phyloP scores from a whole-genome alignment of 2,888 invertebrate genomes.

The Ceramica pisi region DNA sequence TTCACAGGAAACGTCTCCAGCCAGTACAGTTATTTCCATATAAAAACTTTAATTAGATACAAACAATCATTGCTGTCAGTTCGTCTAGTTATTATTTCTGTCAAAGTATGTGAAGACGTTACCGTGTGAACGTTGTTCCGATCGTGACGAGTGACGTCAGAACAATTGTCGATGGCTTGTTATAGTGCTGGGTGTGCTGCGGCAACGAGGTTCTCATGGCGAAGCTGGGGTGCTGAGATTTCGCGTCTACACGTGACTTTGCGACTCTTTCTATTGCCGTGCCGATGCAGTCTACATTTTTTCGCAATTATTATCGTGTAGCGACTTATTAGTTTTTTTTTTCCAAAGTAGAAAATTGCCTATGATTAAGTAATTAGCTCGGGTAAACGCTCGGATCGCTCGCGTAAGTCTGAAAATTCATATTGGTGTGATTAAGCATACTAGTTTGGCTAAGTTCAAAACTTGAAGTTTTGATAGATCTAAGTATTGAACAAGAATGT shows the following conservation, averaged over 20 bases:
- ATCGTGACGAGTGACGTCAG: conserved; percentile 84
- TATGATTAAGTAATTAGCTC: not conserved
- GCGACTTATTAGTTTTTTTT: conserved; percentile 14
- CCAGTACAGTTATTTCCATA: conserved; percentile 57
- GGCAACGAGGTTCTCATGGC: conserved; percentile 78
- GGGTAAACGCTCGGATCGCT: not conserved
- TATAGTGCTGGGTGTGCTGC: conserved; percentile 69
- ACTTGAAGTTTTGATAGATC: no score
- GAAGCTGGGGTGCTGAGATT: conserved; percentile 70
- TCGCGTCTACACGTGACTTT: conserved; percentile 81
- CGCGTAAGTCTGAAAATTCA: not conserved
- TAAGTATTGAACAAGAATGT: no score
- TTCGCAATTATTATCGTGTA: conserved; percentile 50
- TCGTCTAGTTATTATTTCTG: conserved; percentile 73
- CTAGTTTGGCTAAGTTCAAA: no score
- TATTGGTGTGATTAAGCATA: not conserved
- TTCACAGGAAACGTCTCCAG: conserved; percentile 54
- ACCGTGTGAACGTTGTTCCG: conserved; percentile 84
- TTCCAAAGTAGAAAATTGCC: conserved; percentile 3
- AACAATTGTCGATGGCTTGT: conserved; percentile 81
- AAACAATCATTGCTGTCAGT: conserved; percentile 73
- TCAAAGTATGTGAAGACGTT: conserved; percentile 71
- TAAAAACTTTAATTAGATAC: conserved; percentile 70
- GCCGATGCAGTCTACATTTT: conserved; percentile 62
- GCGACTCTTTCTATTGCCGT: conserved; percentile 65